A percentile compares a stretch with the other conserved stretches of the same genome.
Conservation (phyloP, 2,113 vertebrate genomes). For the Onychostoma macrolepis region DNA sequence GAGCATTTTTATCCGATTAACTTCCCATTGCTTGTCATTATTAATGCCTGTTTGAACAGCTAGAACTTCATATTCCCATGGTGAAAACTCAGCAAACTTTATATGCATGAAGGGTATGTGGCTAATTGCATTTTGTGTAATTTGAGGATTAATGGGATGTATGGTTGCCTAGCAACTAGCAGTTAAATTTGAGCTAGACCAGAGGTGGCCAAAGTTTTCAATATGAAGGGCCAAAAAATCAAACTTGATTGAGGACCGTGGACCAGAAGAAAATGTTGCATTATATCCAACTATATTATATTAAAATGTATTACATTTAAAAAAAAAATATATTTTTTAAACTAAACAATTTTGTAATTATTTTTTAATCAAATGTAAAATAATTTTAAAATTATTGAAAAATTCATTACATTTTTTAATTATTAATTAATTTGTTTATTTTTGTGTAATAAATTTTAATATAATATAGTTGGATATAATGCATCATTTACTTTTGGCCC, state of each 20-base stretch:
- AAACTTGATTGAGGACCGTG: neutral
- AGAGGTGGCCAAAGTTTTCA: neutral
- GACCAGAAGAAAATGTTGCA: neutral
- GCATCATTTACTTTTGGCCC: too few relatives aligned
- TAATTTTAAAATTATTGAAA: too few relatives aligned
- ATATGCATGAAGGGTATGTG: neutral
- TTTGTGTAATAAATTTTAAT: too few relatives aligned
- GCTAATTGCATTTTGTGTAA: conserved; percentile 13
- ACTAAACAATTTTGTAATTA: too few relatives aligned
- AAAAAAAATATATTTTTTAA: too few relatives aligned
- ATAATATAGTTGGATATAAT: too few relatives aligned
- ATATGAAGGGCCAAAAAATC: neutral
- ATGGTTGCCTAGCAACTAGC: conserved; percentile 31
- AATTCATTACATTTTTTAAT: too few relatives aligned
- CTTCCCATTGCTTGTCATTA: conserved; percentile 1
- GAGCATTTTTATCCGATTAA: neutral
- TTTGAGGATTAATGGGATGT: conserved; percentile 10
- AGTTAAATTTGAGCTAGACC: neutral
- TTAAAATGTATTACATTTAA: too few relatives aligned
- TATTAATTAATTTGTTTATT: too few relatives aligned
- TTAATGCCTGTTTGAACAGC: neutral
- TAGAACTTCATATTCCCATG: neutral
- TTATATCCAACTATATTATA: too few relatives aligned
- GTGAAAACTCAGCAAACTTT: neutral
- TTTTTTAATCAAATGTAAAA: too few relatives aligned